phyloP scores from a whole-genome alignment of 2,113 vertebrate genomes.

The Thamnaconus septentrionalis region DNA sequence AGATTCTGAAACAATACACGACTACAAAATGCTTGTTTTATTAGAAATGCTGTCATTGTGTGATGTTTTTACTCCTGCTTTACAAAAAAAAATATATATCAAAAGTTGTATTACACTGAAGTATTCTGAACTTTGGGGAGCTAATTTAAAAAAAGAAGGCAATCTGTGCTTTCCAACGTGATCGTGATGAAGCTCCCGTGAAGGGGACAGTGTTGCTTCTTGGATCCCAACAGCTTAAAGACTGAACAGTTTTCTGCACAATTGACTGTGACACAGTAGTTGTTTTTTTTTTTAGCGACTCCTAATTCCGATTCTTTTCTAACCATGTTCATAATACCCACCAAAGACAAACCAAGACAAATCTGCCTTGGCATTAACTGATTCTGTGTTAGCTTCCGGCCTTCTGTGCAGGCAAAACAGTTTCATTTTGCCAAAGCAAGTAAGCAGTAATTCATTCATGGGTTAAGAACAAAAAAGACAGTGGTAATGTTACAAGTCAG shows the following conservation, averaged over 20 bases:
- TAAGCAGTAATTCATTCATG: slow-evolving; percentile 35
- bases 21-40: slow-evolving; percentile 19
- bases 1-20: slow-evolving; percentile 24
- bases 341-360: not conserved
- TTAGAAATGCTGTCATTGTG: slow-evolving; percentile 28
- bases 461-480: slow-evolving; percentile 59
- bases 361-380: slow-evolving; percentile 54
- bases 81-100: slow-evolving; percentile 30
- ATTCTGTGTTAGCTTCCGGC: slow-evolving; percentile 21
- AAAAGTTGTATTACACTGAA: slow-evolving; percentile 29
- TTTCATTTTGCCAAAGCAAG: slow-evolving; percentile 56
- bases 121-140: slow-evolving; percentile 34
- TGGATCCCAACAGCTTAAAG: slow-evolving; percentile 3
- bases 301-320: too few species aligned
- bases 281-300: too few species aligned
- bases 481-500: slow-evolving; percentile 51
- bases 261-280: not conserved
- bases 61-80: slow-evolving; percentile 23
- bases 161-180: slow-evolving; percentile 23
- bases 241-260: not conserved
- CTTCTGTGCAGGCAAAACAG: slow-evolving; percentile 3
- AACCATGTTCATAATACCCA: too few species aligned
- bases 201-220: slow-evolving; percentile 15
- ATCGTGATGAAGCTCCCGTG: slow-evolving; percentile 14
- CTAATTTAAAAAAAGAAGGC: slow-evolving; percentile 42